phyloP scores from a whole-genome alignment of 2,888 invertebrate genomes.

The Urechis unicinctus region DNA sequence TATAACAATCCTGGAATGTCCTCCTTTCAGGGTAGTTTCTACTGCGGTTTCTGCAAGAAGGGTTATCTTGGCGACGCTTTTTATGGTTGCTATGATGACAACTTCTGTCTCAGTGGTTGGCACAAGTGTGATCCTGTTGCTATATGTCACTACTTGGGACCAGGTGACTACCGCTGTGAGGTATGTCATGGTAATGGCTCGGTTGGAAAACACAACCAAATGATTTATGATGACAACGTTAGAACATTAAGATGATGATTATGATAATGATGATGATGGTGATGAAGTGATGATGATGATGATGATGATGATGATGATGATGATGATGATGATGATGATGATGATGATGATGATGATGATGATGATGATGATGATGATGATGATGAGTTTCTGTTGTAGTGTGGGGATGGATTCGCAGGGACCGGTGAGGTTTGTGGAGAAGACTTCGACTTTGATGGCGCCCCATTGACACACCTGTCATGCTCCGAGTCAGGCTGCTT shows the following conservation, averaged over 20 bases:
- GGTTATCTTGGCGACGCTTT: conserved; percentile 28
- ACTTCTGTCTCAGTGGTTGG: conserved; percentile 27
- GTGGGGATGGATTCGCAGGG: conserved; percentile 33
- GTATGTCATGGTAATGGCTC: too few relatives aligned
- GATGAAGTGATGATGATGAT: too few relatives aligned
- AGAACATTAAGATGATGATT: too few relatives aligned
- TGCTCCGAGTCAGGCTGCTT: conserved; percentile 2
- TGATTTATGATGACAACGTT: too few relatives aligned
- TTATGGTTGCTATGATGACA: conserved; percentile 26
- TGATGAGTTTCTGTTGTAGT: too few relatives aligned
- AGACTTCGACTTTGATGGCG: conserved; percentile 32
- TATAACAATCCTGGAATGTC: background rate
- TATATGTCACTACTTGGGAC: conserved; percentile 3
- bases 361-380: too few relatives aligned
- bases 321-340: too few relatives aligned
- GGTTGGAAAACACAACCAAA: too few relatives aligned
- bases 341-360: too few relatives aligned
- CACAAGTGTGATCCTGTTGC: conserved; percentile 13
- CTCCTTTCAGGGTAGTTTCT: conserved; percentile 30
- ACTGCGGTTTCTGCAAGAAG: conserved; percentile 30
- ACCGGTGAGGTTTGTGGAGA: conserved; percentile 30
- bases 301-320: too few relatives aligned
- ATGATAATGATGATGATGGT: too few relatives aligned
- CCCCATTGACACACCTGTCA: background rate
- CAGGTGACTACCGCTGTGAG: background rate